Percentiles rank a stretch among this genome's conserved stretches.
These are phyloP conservation scores for Unio pictorum DNA, from an alignment of 2,888 invertebrate genomes.

Conservation along the genomic window DNA sequence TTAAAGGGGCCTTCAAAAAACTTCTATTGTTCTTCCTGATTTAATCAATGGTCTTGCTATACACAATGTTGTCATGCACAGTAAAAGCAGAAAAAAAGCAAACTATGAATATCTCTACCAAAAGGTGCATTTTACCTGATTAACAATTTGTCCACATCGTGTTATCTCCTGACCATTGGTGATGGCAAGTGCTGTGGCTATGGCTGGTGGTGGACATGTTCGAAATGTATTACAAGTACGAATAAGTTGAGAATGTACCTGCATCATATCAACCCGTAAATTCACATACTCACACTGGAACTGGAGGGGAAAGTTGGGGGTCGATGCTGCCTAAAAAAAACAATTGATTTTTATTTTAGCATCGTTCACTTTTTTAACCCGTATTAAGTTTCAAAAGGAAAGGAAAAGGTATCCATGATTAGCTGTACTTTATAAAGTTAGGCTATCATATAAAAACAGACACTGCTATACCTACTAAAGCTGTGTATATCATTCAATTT, in stretches of 20 bases:
- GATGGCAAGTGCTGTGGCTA: slow-evolving; percentile 84
- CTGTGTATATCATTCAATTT: no score
- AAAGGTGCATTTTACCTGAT: slow-evolving; percentile 74
- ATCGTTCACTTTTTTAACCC: slow-evolving; percentile 44
- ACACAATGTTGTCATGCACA: no score
- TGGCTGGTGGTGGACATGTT: slow-evolving; percentile 93
- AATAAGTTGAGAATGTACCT: slow-evolving; percentile 78
- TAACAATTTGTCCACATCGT: slow-evolving; percentile 84
- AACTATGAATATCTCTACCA: no score
- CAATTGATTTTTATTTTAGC: slow-evolving; percentile 16
- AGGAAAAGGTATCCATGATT: background rate
- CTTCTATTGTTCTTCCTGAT: no score
- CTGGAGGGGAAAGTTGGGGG: slow-evolving; percentile 77
- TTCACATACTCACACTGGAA: slow-evolving; percentile 86
- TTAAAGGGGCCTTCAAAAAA: no score
- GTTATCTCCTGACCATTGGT: slow-evolving; percentile 83
- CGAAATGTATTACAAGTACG: slow-evolving; percentile 84
- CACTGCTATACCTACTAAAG: no score
- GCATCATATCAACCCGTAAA: slow-evolving; percentile 83
- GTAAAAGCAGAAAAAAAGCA: no score
- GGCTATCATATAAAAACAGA: no score
- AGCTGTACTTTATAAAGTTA: background rate
- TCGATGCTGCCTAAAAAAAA: slow-evolving; percentile 78
- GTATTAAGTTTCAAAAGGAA: background rate
- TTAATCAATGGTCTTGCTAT: no score